These are phyloP conservation scores for Pomatorhinus ruficollis DNA, from an alignment of 2,113 vertebrate genomes.

Conservation along the genomic window DNA sequence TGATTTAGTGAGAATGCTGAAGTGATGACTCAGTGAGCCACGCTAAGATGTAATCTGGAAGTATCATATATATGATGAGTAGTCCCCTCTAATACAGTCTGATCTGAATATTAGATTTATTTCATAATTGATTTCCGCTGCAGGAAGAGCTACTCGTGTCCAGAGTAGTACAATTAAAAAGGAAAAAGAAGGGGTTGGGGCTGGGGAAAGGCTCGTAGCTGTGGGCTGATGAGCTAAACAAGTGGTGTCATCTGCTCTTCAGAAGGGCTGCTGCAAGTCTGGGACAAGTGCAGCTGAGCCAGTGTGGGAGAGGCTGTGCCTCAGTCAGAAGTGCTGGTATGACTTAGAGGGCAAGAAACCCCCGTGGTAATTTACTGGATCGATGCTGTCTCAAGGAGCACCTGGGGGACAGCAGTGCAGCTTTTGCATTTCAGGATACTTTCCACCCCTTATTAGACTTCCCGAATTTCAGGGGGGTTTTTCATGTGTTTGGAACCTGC, in stretches of 20 bases:
- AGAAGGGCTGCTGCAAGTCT: background rate
- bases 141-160: background rate
- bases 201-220: rapidly evolving
- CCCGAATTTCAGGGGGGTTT: background rate
- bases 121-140: slow-evolving; percentile 32
- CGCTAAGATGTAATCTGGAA: slow-evolving; percentile 23
- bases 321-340: background rate
- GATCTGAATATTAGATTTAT: slow-evolving; percentile 47
- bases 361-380: background rate
- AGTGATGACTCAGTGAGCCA: slow-evolving; percentile 40
- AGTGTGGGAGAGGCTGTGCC: background rate
- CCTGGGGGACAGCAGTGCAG: background rate
- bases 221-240: background rate
- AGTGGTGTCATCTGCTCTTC: background rate
- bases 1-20: slow-evolving; percentile 25
- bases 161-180: background rate
- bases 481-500: background rate
- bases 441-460: background rate
- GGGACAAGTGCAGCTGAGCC: background rate
- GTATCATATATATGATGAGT: background rate
- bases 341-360: background rate
- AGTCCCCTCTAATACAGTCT: slow-evolving; percentile 1
- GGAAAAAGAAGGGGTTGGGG: background rate
- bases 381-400: background rate
- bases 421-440: background rate